Conservation (phyloP, 2,888 invertebrate species). For the Erebia palarica region DNA sequence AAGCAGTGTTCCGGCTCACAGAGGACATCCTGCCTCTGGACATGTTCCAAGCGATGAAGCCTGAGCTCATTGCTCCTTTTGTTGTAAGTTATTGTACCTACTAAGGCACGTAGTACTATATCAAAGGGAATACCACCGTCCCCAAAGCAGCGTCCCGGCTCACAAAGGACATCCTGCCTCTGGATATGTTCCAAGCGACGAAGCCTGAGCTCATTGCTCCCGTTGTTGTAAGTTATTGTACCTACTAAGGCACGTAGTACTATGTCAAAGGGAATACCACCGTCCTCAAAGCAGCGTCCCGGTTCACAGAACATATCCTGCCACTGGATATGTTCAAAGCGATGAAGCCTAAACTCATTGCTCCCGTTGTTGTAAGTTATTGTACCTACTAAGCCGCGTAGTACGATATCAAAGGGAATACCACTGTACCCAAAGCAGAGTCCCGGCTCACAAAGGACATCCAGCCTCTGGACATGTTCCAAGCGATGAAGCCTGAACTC, state of each 20-base stretch:
- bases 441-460: slow-evolving; percentile 95
- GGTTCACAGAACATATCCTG: slow-evolving; percentile 93
- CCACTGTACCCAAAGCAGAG: slow-evolving; percentile 96
- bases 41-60: slow-evolving; percentile 92
- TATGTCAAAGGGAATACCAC: slow-evolving; percentile 92
- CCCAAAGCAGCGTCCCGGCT: slow-evolving; percentile 97
- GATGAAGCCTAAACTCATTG: slow-evolving; percentile 93
- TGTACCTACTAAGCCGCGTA: too few species aligned
- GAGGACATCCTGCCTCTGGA: slow-evolving; percentile 96
- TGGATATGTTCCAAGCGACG: slow-evolving; percentile 93
- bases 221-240: slow-evolving; percentile 78
- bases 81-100: slow-evolving; percentile 81
- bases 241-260: slow-evolving; percentile 24
- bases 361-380: slow-evolving; percentile 86
- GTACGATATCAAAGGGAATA: slow-evolving; percentile 88
- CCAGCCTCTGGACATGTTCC: slow-evolving; percentile 94
- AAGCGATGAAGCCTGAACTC: slow-evolving; percentile 92
- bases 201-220: slow-evolving; percentile 95
- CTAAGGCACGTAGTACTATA: slow-evolving; percentile 91
- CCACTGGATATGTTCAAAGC: slow-evolving; percentile 95
- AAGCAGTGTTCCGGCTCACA: slow-evolving; percentile 96
- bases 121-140: slow-evolving; percentile 93
- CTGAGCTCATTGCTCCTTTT: slow-evolving; percentile 93
- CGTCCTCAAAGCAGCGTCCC: slow-evolving; percentile 96
- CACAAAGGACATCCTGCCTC: slow-evolving; percentile 94